phyloP scores from a whole-genome alignment of 2,888 invertebrate genomes.

The Holacanthella duospinosa region DNA sequence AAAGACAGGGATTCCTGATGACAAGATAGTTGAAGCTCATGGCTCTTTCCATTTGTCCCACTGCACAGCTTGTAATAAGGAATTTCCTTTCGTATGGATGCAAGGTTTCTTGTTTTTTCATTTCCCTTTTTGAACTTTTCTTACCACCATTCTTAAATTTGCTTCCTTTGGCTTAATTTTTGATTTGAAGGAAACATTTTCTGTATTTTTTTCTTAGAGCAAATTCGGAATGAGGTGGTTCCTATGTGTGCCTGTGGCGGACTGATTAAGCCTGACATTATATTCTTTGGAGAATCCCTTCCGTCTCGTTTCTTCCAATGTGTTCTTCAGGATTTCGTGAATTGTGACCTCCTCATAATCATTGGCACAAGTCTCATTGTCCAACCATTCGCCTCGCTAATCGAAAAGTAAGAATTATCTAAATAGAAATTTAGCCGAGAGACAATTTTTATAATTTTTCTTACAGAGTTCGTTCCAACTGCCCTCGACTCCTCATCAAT shows the following conservation, averaged over 20 bases:
- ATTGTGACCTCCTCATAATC: conserved; percentile 83
- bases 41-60: conserved; percentile 84
- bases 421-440: too few species aligned
- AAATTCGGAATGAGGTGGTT: conserved; percentile 59
- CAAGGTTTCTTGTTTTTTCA: conserved; percentile 62
- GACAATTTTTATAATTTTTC: neutral
- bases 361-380: conserved; percentile 92
- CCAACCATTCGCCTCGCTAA: conserved; percentile 83
- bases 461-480: conserved; percentile 54
- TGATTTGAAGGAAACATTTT: too few species aligned
- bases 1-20: conserved; percentile 67
- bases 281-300: conserved; percentile 87
- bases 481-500: conserved; percentile 77
- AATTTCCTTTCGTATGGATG: conserved; percentile 71
- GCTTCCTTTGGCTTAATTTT: neutral
- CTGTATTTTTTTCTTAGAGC: conserved; percentile 46
- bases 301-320: conserved; percentile 64
- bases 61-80: conserved; percentile 58
- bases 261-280: conserved; percentile 86
- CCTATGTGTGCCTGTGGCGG: conserved; percentile 70
- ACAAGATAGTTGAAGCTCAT: conserved; percentile 86
- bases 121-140: too few species aligned
- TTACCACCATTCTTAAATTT: too few species aligned
- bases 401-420: conserved; percentile 58
- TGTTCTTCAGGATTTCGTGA: conserved; percentile 61